Conservation (phyloP, 2,113 vertebrate genomes). For the Argyrosomus japonicus region DNA sequence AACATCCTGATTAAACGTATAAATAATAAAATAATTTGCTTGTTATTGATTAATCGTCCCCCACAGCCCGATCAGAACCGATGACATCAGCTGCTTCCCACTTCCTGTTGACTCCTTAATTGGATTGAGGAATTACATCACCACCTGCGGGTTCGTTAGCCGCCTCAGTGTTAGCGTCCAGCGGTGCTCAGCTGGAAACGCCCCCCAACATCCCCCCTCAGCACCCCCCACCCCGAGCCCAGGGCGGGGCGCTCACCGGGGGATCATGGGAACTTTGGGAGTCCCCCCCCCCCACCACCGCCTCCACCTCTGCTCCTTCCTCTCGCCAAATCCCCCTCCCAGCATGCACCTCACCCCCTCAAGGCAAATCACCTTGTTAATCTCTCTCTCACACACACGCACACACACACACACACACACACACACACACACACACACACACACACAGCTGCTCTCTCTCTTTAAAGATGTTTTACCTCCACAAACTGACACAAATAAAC, state of each 20-base stretch:
- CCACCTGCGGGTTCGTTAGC: conserved; percentile 60
- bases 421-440: neutral
- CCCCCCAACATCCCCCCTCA: neutral
- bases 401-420: neutral
- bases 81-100: neutral
- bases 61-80: neutral
- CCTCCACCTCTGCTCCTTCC: neutral
- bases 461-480: no score
- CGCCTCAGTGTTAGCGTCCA: conserved; percentile 43
- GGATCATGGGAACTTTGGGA: conserved; percentile 72
- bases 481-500: no score
- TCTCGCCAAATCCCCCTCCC: conserved; percentile 49
- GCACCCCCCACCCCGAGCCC: neutral
- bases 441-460: no score
- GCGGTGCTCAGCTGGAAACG: conserved; percentile 46
- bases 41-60: no score
- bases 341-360: conserved; percentile 66
- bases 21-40: no score
- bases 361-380: conserved; percentile 65
- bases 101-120: conserved; percentile 60
- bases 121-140: conserved; percentile 67
- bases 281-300: neutral
- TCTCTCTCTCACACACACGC: neutral
- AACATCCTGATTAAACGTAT: no score
- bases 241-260: conserved; percentile 29